Evolutionary conservation across 2,113 vertebrate species (phyloP), one percentile per base, ranked within the genome.

Genomic region (Sminthopsis crassicaudata): DNA sequence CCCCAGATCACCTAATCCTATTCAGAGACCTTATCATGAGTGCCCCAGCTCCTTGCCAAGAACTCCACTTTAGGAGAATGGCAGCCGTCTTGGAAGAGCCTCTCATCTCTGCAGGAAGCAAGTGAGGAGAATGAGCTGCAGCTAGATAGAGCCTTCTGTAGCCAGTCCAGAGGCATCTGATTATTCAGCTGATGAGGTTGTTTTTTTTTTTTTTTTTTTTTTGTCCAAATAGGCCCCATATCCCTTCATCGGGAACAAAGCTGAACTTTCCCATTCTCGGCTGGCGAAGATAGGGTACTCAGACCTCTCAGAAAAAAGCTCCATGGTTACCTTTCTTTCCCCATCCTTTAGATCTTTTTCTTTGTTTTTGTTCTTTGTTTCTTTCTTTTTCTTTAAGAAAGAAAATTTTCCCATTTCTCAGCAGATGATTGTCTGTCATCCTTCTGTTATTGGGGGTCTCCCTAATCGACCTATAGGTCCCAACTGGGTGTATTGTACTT

Each of bases 311-410:
- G 95, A 93, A 91, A 84, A 94, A 92, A 96, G 97, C 97, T 97
- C 97, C 97, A 97, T 97, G 97, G 97, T 97, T 98, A 98, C 97
- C 96, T 97, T 98, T 98, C 96, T 98, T 96, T 92, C 91, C 96
- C 92, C 27, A 93, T 91, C 96, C 97, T 97, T 98, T 95, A 97
- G 97, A 98, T 98, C 97, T 98, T 98, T 97, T 97, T 97, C 95
- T 98, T 98, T 98, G 96, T 98, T 98, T 98, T 96, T 98, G 67
- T 84, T 84, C 67, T 98, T 98, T 96, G 97, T 98, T 98, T 98
- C 97, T 98, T 97, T 98, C 97, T 97, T 96, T 91, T 95, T 89
- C 96, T 97, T 91, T 97, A 94, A 97, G 97, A 97, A 96, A 97
- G 97, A 96, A 76, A 92, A 96, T 97, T 95, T 95, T 94, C 96